phyloP scores from a whole-genome alignment of 2,888 invertebrate species.

The Drosophila leonis region DNA sequence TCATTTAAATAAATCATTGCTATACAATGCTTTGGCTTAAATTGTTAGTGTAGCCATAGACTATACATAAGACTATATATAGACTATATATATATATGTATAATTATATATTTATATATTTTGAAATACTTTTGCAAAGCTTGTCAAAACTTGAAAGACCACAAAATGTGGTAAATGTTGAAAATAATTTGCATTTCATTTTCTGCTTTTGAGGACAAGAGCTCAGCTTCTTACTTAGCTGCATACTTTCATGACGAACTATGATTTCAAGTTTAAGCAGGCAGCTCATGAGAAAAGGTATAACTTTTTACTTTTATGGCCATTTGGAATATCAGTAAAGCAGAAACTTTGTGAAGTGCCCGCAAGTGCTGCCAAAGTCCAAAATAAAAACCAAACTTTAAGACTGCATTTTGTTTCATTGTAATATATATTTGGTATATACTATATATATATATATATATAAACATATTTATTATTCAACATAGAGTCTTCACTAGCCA shows the following conservation, averaged over 20 bases:
- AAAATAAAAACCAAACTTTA: not conserved
- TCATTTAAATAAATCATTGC: too few species aligned
- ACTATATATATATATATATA: not conserved
- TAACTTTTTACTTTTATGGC: slow-evolving; percentile 9
- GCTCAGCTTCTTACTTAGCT: not conserved
- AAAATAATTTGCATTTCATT: not conserved
- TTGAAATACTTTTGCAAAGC: not conserved
- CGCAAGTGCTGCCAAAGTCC: not conserved
- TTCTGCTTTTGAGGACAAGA: not conserved
- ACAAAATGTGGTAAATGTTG: not conserved
- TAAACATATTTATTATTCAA: too few species aligned
- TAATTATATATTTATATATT: too few species aligned
- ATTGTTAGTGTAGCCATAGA: too few species aligned
- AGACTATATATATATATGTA: too few species aligned
- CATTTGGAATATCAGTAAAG: slow-evolving; percentile 1
- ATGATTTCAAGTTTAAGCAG: not conserved
- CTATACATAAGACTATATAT: too few species aligned
- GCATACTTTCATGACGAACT: slow-evolving; percentile 13
- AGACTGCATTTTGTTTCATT: not conserved
- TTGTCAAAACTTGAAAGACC: not conserved
- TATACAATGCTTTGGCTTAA: too few species aligned
- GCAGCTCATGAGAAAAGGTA: not conserved
- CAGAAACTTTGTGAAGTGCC: slow-evolving; percentile 17
- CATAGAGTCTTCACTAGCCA: too few species aligned
- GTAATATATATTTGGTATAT: not conserved